Base-by-base conservation (phyloP, 2,113 vertebrate genomes). In the Xenopus tropicalis region DNA sequence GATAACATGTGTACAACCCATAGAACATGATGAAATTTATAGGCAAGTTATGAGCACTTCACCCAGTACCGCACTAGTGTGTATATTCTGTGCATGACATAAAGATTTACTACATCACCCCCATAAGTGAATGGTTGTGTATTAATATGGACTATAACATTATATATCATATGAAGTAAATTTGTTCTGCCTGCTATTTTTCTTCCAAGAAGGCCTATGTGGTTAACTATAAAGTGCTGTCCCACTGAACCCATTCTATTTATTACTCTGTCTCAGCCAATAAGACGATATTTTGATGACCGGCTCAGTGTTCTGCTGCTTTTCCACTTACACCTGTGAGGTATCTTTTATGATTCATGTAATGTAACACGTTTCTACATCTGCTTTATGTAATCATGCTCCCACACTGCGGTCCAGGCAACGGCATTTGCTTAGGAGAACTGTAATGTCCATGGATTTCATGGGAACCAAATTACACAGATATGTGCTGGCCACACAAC, bases 401-500 rank as follows among this genome's bases (percentile, higher is more conserved):
- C 20, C 61, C 70, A 57, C 61, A 29, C 24, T 43, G n/a, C 65
- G 24, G 25, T 56, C 57, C 70, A 72, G 23, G 37, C 22, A 42
- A 25, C 24, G 44, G 46, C 16, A 37, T 23, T 65, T 44, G 37
- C 48, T 48, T 52, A 71, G 29, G 12, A 66, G 29, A 72, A 66
- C 44, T 69, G 25, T 19, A 52, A 52, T 61, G 58, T 74, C 20
- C 23, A 61, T 61, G 23, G 72, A 74, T 61, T 75, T 69, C 58
- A 65, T 69, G 72, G 44, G 59, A 75, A 69, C 16, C 37, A 42
- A 21, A 63, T 75, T 69, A 37, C 48, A 66, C 14, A 24, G 51
- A 58, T 73, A 56, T 56, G 42, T 59, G n/a, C 12, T n/a, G 72
- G 44, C 66, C 72, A 69, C 66, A 75, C 46, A 75, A 54, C 14